Evolutionary conservation across 2,113 vertebrate species (phyloP).

Genomic region (Arenaria interpres): DNA sequence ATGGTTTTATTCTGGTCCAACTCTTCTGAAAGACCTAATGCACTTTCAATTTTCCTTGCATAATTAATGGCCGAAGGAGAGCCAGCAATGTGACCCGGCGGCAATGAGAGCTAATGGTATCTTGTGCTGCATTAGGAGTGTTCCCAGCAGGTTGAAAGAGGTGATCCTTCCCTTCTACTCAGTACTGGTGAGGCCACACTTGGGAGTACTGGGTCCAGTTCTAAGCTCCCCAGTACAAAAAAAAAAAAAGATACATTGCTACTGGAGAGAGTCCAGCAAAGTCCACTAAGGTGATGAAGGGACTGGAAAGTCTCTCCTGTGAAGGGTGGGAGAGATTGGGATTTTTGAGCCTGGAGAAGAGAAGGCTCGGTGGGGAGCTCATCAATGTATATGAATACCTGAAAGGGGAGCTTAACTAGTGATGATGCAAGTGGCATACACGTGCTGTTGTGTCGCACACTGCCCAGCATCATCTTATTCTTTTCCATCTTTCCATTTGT

Average conservation of each 20-base stretch:
- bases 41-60: neutral
- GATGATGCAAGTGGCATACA: neutral
- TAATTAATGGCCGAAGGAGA: neutral
- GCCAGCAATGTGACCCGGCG: rapidly evolving
- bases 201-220: neutral
- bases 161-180: neutral
- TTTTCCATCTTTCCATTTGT: neutral
- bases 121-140: neutral
- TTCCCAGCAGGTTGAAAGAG: neutral
- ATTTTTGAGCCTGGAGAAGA: neutral
- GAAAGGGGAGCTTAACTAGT: neutral
- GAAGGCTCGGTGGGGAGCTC: neutral
- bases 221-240: neutral
- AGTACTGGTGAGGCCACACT: neutral
- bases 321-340: neutral
- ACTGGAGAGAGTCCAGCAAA: neutral
- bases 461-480: neutral
- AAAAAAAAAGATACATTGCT: neutral
- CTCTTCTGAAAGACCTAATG: neutral
- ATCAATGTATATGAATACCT: neutral
- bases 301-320: rapidly evolving
- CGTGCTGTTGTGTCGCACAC: neutral
- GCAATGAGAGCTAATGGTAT: neutral
- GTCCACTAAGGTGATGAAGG: neutral
- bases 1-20: neutral